Evolutionary conservation across 2,113 vertebrate genomes (phyloP).

Genomic region (Chionomys nivalis): DNA sequence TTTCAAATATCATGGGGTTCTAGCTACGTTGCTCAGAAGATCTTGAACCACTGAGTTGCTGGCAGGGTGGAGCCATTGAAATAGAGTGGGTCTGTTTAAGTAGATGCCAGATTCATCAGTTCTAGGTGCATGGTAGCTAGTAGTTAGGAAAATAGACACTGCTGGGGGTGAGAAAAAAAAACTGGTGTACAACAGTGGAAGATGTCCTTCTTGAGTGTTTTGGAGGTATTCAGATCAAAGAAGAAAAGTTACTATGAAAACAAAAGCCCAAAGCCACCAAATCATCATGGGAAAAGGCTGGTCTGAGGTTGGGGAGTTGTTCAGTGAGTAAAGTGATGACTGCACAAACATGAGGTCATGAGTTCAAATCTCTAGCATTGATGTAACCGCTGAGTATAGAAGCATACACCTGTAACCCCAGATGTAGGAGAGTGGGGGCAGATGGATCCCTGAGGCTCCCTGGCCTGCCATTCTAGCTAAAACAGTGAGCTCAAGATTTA

Average conservation of each 20-base stretch:
- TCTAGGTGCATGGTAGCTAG: background rate
- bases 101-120: background rate
- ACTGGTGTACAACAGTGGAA: background rate
- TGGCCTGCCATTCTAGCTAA: background rate
- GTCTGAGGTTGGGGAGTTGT: background rate
- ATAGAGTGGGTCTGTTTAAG: background rate
- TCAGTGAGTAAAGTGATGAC: background rate
- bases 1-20: background rate
- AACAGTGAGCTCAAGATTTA: background rate
- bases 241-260: constrained; percentile 10
- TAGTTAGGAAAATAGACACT: background rate
- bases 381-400: background rate
- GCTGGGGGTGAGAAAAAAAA: constrained; percentile 5
- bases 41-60: background rate
- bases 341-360: background rate
- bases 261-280: background rate
- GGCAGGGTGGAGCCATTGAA: background rate
- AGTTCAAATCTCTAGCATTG: background rate
- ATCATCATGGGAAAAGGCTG: background rate
- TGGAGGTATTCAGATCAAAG: constrained; percentile 5
- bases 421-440: background rate
- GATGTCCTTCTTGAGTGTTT: background rate
- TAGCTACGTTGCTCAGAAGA: background rate
- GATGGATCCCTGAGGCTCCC: background rate
- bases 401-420: background rate